Evolutionary conservation across 1,140 invertebrate species (phyloP).

Genomic region (Aphis craccivora): DNA sequence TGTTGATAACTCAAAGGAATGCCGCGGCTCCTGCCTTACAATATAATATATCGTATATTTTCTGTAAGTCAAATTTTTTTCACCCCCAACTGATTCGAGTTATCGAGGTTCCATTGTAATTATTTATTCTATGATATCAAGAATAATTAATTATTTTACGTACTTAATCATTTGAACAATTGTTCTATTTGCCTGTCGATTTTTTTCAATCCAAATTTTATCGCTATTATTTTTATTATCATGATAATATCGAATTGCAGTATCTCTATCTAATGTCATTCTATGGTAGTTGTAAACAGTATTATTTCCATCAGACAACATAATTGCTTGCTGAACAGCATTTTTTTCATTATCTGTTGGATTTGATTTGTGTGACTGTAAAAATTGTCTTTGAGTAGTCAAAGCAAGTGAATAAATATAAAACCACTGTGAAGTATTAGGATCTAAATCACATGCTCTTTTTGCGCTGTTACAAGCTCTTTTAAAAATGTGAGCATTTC

Average conservation of each 20-base stretch:
- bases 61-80: too few species aligned
- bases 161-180: slow-evolving; percentile 51
- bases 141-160: background rate
- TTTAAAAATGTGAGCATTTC: background rate
- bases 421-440: slow-evolving; percentile 45
- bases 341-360: slow-evolving; percentile 37
- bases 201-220: slow-evolving; percentile 19
- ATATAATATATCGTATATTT: too few species aligned
- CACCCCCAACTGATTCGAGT: too few species aligned
- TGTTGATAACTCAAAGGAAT: too few species aligned
- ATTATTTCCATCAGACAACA: slow-evolving; percentile 37
- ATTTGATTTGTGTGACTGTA: background rate
- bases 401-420: slow-evolving; percentile 45
- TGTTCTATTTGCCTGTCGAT: background rate
- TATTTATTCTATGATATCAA: background rate
- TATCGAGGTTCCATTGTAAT: too few species aligned
- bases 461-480: slow-evolving; percentile 28
- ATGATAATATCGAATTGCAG: slow-evolving; percentile 15
- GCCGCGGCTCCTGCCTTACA: too few species aligned
- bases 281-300: slow-evolving; percentile 11
- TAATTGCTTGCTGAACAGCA: slow-evolving; percentile 44
- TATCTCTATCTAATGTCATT: slow-evolving; percentile 43
- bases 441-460: slow-evolving; percentile 49
- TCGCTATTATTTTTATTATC: background rate
- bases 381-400: slow-evolving; percentile 1